Evolutionary conservation across 2,113 vertebrate species (phyloP), one percentile per base, ranked within the genome.

Genomic region (Corapipo altera): DNA sequence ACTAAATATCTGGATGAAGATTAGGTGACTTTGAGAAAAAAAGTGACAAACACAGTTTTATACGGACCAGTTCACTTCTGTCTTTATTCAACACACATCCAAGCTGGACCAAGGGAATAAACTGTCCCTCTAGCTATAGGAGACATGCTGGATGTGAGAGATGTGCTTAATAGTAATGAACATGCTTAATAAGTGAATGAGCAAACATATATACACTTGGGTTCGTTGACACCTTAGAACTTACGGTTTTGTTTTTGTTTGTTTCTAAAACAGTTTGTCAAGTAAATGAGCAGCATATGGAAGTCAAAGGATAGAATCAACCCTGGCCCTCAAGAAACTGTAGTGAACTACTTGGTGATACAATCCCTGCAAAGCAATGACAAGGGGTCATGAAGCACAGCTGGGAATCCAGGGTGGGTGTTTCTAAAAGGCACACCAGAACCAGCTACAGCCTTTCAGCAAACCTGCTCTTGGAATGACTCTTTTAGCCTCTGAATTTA

Each of bases 331-430:
- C 58, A 90, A 70, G 80, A 91, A 89, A 64, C 24, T 55, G 28
- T 33, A 74, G 37, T 84, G 55, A 80, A 22, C 55, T 71, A 15
- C 69, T 62, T 55, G 88, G 30, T 81, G 93, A 84, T 44, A 46
- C 43, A 65, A 78, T 33, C 70, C 52, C 61, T 78, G 46, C 59
- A 74, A 70, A 92, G 55, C 59, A 92, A 17, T 58, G 83, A 92
- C 83, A 96, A 84, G 58, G 46, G 65, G 70, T 81, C n/a, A 43
- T 28, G 70, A 75, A 72, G 57, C 69, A 93, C 93, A 96, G 92
- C 95, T 95, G 89, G 88, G 90, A 96, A 96, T 87, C 77, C 57
- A 69, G 90, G 81, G 84, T 81, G 91, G 55, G 43, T 74, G 74
- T 81, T 89, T 89, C 79, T 77, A 48, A 78, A 95, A 94, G 65